Base-by-base conservation (phyloP, 2,797 vertebrate species). In the Anableps anableps region DNA sequence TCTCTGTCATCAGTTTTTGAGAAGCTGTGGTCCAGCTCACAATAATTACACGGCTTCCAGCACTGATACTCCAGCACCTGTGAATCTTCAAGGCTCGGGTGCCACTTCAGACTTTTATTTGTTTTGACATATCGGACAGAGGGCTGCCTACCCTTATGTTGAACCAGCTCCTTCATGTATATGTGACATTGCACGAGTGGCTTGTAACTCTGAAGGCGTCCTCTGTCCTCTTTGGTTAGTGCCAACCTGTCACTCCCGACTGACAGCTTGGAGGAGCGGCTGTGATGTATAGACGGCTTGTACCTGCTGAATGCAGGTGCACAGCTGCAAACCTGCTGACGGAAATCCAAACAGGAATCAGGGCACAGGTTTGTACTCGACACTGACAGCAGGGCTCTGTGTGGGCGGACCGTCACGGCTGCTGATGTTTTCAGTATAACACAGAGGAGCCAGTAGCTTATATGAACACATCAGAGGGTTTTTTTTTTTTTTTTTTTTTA, bases 351-450 rank as follows among this genome's bases (percentile, higher is more conserved):
- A 29, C 26, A 71, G 41, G 26, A 50, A 74, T 53, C 50, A 74
- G 72, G 72, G 48, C 72, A n/a, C 23, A 41, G 50, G 72, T 74
- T 74, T 74, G 50, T 55, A 74, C 23, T 55, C 23, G 10, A 74
- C 72, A 38, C 48, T 26, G 50, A 51, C 31, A 74, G 21, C 5
- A 38, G 72, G 19, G 34, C 48, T 51, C 19, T 23, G 31, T 51
- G 48, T 74, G 72, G 21, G 66, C 5, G 13, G 7, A 26, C n/a
- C 10, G 48, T 53, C 9, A 36, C 34, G 1, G 11, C 34, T 74
- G 34, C 50, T 36, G 50, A 74, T 74, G 41, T 74, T 74, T 38
- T 53, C 31, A n/a, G 2, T 38, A 14, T 38, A 74, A 53, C 26
- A 53, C 31, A 74, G 72, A 53, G 38, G 48, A 74, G 34, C 21